Conservation (phyloP, 2,113 vertebrate genomes). For the Brachionichthys hirsutus region DNA sequence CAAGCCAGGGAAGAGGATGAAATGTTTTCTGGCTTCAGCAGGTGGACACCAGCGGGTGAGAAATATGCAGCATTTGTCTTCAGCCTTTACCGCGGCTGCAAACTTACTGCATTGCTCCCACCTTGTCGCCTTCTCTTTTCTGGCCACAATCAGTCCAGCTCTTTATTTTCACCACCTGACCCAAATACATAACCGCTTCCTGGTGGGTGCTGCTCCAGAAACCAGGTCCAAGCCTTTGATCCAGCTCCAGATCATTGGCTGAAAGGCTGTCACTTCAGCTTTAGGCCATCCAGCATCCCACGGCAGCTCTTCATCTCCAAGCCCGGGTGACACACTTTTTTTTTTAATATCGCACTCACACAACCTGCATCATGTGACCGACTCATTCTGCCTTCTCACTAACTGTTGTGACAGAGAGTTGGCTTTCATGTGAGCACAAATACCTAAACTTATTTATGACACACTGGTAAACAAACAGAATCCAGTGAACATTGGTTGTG, state of each 20-base stretch:
- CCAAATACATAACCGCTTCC: slow-evolving; percentile 75
- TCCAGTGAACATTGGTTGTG: slow-evolving; percentile 21
- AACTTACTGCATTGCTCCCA: slow-evolving; percentile 35
- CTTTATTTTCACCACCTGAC: slow-evolving; percentile 73
- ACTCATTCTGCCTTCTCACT: slow-evolving; percentile 40
- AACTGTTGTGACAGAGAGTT: slow-evolving; percentile 22
- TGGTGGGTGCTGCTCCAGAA: slow-evolving; percentile 78
- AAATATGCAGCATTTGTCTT: slow-evolving; percentile 29
- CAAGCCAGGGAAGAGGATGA: slow-evolving; percentile 58
- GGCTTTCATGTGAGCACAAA: slow-evolving; percentile 47
- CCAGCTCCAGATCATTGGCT: slow-evolving; percentile 69
- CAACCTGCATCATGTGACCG: slow-evolving; percentile 49
- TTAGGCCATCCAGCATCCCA: slow-evolving; percentile 62
- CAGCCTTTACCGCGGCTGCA: slow-evolving; percentile 17
- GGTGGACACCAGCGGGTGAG: slow-evolving; percentile 78
- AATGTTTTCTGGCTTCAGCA: slow-evolving; percentile 74
- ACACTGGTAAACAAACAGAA: slow-evolving; percentile 31
- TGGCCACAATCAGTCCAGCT: slow-evolving; percentile 47
- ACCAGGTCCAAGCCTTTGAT: slow-evolving; percentile 75
- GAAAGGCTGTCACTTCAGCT: slow-evolving; percentile 71
- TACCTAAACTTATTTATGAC: slow-evolving; percentile 40
- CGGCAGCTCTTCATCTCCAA: slow-evolving; percentile 60
- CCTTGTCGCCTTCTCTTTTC: slow-evolving; percentile 47
- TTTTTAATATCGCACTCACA: slow-evolving; percentile 57
- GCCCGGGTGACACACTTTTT: slow-evolving; percentile 58